Evolutionary conservation across 2,113 vertebrate genomes (phyloP).

Genomic region (Diphyllodes magnificus): DNA sequence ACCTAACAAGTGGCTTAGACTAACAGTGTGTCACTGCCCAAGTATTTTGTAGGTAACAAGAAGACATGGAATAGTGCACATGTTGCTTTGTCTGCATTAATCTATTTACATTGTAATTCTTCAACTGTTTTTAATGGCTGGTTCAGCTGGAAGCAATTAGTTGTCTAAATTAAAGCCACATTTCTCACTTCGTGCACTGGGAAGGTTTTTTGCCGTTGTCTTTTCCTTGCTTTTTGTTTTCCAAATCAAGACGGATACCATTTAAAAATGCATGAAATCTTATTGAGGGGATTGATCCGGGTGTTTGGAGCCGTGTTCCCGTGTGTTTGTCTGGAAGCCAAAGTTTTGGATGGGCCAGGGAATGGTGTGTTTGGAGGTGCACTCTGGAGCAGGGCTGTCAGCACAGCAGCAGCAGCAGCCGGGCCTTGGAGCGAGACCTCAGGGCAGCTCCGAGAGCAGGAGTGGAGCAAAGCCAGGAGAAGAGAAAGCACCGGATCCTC

Average conservation of each 20-base stretch:
- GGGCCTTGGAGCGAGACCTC: fast-evolving
- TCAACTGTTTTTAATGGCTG: constrained; percentile 62
- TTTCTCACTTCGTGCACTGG: constrained; percentile 19
- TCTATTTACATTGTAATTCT: constrained; percentile 66
- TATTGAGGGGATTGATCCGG: not conserved
- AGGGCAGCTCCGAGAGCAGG: fast-evolving
- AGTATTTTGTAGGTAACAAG: constrained; percentile 51
- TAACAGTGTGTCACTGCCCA: constrained; percentile 60
- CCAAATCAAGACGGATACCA: not conserved
- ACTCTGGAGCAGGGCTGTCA: not conserved
- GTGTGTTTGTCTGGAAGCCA: not conserved
- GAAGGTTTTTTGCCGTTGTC: not conserved
- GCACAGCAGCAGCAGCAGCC: not conserved
- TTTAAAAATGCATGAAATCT: not conserved
- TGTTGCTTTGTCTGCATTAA: constrained; percentile 66
- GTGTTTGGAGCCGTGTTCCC: not conserved
- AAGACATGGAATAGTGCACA: constrained; percentile 38
- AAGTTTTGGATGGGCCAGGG: not conserved
- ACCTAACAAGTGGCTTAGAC: constrained; percentile 59
- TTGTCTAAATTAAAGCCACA: constrained; percentile 58
- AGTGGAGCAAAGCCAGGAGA: not conserved
- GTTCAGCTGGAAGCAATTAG: constrained; percentile 64
- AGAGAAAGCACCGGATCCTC: not conserved
- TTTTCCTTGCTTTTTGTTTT: constrained; percentile 9
- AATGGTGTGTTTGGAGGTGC: not conserved